These are phyloP conservation scores for Shinisaurus crocodilurus DNA, from an alignment of 2,113 vertebrate genomes.

Conservation along the genomic window DNA sequence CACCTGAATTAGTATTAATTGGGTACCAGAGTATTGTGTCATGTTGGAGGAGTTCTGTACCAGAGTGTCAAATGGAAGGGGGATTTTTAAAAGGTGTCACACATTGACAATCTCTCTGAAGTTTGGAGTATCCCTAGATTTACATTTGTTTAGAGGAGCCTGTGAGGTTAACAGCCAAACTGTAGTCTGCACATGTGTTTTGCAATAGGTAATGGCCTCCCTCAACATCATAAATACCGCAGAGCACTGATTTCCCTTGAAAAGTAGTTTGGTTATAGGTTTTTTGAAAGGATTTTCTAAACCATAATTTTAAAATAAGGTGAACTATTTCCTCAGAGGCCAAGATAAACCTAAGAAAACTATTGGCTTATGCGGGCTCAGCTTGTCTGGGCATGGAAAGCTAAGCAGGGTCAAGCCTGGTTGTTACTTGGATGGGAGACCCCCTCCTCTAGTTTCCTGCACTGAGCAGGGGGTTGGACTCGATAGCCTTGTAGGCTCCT, in stretches of 20 bases:
- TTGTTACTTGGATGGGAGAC: no score
- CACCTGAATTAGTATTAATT: not conserved
- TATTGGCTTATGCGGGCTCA: no score
- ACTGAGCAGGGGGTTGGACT: no score
- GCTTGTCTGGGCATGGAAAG: no score
- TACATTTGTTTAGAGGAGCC: slow-evolving; percentile 17
- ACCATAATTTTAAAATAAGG: slow-evolving; percentile 54
- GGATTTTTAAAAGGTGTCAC: not conserved
- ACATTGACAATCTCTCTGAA: not conserved
- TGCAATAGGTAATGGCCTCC: slow-evolving; percentile 19
- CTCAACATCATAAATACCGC: slow-evolving; percentile 35
- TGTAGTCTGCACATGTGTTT: not conserved
- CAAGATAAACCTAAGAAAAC: slow-evolving; percentile 63
- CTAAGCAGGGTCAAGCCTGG: no score
- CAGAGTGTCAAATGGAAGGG: not conserved
- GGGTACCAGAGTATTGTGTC: not conserved
- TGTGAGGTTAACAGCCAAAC: slow-evolving; percentile 32
- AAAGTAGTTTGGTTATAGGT: slow-evolving; percentile 49
- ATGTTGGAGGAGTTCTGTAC: not conserved
- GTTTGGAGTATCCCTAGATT: not conserved
- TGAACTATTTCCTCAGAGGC: slow-evolving; percentile 47
- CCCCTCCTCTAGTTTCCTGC: no score
- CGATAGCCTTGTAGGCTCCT: no score
- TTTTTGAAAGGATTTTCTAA: slow-evolving; percentile 48
- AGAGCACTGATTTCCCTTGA: slow-evolving; percentile 57